A percentile compares a stretch with the other conserved stretches of the same genome.
phyloP scores from a whole-genome alignment of 2,888 invertebrate species.

The Acronicta psi region DNA sequence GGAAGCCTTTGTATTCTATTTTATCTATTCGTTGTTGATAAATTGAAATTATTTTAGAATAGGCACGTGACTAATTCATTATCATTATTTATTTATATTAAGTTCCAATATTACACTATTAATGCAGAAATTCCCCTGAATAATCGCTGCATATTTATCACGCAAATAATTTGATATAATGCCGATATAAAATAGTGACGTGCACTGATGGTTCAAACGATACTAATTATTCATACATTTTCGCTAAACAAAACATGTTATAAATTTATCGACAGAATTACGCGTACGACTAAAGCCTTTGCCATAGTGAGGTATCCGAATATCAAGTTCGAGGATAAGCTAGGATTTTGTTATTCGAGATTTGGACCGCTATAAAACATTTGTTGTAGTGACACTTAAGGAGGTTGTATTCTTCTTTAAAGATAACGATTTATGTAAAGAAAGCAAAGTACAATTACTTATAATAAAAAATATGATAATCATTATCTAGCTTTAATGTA shows the following conservation, averaged over 20 bases:
- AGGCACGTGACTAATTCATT: background rate
- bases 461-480: too few species aligned
- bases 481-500: too few species aligned
- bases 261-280: constrained; percentile 23
- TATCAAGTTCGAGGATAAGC: constrained; percentile 23
- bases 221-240: constrained; percentile 38
- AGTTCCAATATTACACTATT: background rate
- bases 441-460: too few species aligned
- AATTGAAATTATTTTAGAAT: background rate
- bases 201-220: constrained; percentile 15
- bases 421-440: background rate
- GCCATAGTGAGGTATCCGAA: constrained; percentile 12
- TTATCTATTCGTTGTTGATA: background rate
- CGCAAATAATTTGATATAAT: constrained; percentile 6
- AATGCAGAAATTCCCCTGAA: background rate
- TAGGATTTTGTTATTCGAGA: constrained; percentile 31
- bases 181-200: constrained; percentile 12
- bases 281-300: constrained; percentile 10
- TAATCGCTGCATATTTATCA: constrained; percentile 3
- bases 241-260: constrained; percentile 16
- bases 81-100: constrained; percentile 6
- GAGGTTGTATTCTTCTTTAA: background rate
- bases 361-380: constrained; percentile 18
- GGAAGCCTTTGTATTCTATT: background rate
- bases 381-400: constrained; percentile 21